Conservation (phyloP, 2,888 invertebrate species). For the Poecilobothrus nobilitatus region DNA sequence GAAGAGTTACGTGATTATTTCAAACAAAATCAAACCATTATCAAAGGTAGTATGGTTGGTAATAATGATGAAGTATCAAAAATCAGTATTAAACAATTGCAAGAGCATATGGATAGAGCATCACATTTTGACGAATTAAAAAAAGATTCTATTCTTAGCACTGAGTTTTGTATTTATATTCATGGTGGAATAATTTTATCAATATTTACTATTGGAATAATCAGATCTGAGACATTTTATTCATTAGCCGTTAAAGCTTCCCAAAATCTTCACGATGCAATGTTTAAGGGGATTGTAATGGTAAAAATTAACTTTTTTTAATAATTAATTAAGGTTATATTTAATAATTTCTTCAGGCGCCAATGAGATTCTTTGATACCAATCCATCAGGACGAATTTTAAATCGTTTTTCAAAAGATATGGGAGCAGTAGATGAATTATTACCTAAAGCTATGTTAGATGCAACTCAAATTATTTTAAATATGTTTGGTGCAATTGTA, state of each 20-base stretch:
- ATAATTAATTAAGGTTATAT: neutral
- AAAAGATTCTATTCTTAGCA: conserved; percentile 23
- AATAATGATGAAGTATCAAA: conserved; percentile 1
- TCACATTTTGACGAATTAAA: neutral
- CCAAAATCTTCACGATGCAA: conserved; percentile 57
- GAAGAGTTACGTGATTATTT: conserved; percentile 27
- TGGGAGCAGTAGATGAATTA: conserved; percentile 70
- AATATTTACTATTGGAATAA: conserved; percentile 50
- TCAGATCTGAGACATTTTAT: conserved; percentile 57
- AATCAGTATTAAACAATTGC: neutral
- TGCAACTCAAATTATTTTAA: conserved; percentile 49
- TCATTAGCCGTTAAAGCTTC: conserved; percentile 56
- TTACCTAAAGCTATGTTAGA: conserved; percentile 62
- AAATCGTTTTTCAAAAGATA: conserved; percentile 74
- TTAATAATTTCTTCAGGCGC: conserved; percentile 35
- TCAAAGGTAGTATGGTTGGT: neutral
- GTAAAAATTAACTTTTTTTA: conserved; percentile 13
- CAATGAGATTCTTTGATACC: conserved; percentile 70
- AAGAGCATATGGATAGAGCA: neutral
- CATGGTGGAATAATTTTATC: conserved; percentile 50
- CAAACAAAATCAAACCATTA: neutral
- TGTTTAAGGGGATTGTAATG: conserved; percentile 50
- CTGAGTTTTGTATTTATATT: conserved; percentile 52
- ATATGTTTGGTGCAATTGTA: conserved; percentile 50
- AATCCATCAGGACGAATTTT: conserved; percentile 75